Percentiles rank a stretch among this genome's conserved stretches.
These are phyloP conservation scores for Recurvirostra avosetta DNA, from an alignment of 2,113 vertebrate genomes.

Conservation along the genomic window DNA sequence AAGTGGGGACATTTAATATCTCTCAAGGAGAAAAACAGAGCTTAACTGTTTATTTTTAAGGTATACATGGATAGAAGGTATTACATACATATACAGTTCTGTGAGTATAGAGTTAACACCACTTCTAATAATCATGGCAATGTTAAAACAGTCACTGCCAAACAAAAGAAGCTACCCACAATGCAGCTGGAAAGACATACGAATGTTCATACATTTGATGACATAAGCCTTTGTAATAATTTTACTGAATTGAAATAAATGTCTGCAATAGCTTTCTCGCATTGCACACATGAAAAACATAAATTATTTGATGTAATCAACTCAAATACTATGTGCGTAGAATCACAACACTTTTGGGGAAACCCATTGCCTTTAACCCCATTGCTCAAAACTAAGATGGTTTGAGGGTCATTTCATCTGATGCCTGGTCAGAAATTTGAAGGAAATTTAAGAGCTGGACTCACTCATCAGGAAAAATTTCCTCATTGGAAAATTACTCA, in stretches of 20 bases:
- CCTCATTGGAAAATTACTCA: background rate
- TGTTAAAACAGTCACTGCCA: background rate
- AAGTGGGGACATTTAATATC: background rate
- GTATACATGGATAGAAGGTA: background rate
- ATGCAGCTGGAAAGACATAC: background rate
- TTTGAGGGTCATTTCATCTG: background rate
- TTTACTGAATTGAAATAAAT: background rate
- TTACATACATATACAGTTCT: background rate
- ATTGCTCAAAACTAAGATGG: background rate
- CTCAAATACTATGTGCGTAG: background rate
- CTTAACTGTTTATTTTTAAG: background rate
- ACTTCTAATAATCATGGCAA: background rate
- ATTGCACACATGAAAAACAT: background rate
- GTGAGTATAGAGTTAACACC: background rate
- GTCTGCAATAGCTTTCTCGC: background rate
- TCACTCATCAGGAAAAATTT: background rate
- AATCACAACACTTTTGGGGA: background rate
- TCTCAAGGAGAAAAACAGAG: background rate
- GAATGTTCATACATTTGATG: background rate
- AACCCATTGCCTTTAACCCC: background rate
- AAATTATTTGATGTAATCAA: background rate
- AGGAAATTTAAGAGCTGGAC: background rate
- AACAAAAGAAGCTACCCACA: background rate
- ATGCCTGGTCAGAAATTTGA: background rate
- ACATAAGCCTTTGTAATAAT: background rate